Percentiles rank a stretch among this genome's conserved stretches.
These are phyloP conservation scores for Andricus grossulariae DNA, from an alignment of 1,140 invertebrate species.

Conservation along the genomic window DNA sequence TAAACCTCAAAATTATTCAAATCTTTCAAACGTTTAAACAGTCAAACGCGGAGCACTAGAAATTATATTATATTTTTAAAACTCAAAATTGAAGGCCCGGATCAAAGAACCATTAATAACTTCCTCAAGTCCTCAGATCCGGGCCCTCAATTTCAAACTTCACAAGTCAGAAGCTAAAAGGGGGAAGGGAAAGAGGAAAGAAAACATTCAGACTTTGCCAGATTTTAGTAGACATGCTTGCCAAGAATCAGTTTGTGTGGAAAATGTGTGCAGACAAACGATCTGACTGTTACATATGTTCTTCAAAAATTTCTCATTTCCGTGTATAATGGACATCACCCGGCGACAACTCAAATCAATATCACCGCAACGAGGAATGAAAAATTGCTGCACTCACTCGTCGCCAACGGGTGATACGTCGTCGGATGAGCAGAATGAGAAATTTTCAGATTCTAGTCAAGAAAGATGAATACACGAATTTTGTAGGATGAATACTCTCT, in stretches of 20 bases:
- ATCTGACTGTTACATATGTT: not conserved
- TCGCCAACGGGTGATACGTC: slow-evolving; percentile 9
- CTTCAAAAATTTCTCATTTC: slow-evolving; percentile 9
- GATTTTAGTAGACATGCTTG: slow-evolving; percentile 3
- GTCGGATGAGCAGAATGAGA: not conserved
- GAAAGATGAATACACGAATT: not conserved
- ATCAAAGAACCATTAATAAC: no score
- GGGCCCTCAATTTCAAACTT: no score
- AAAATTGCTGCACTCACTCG: not conserved
- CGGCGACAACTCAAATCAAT: slow-evolving; percentile 12
- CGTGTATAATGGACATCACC: not conserved
- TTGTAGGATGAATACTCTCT: not conserved
- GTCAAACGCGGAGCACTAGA: no score
- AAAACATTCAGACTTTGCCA: no score
- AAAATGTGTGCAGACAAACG: not conserved
- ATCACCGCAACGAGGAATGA: not conserved
- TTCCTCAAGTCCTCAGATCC: no score
- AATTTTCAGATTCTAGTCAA: not conserved
- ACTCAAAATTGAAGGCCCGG: no score
- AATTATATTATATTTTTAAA: no score
- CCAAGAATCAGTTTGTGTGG: slow-evolving; percentile 35
- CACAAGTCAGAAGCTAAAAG: no score
- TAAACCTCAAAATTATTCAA: no score
- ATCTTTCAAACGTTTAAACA: no score
- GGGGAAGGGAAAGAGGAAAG: no score